Base-by-base conservation (phyloP, 2,888 invertebrate species). In the Pelosia muscerda region DNA sequence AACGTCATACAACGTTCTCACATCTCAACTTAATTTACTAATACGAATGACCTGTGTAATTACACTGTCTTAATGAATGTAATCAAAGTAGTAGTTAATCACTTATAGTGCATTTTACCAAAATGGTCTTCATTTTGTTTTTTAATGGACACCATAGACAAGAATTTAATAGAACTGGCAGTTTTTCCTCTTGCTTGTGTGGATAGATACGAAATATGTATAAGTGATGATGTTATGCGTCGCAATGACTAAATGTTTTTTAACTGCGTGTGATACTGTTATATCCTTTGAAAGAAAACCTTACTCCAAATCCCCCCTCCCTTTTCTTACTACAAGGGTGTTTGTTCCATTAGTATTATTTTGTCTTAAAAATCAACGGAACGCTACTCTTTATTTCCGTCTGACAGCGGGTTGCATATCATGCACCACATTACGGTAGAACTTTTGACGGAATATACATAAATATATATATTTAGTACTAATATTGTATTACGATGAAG, bases 321-420 rank as follows among this genome's bases (percentile, higher is more conserved):
- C 42, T 5, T 6, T 1, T 19, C 42, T n/a, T 9, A 2, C 49
- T 9, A 59, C 25, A n/a, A n/a, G n/a, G n/a, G n/a, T n/a, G n/a
- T n/a, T n/a, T 66, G 68, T 74, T 66, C 63, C 63, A 63, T 69
- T 72, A 72, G 31, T 60, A 34, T 19, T 65, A 49, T 74, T 68
- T 42, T 42, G 42, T 15, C 15, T 15, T 38, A 38, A 15, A 38
- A 38, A 42, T 19, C 42, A 49, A 49, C 49, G 5, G 19, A 3
- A 19, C 13, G 5, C 42, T 19, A 49, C 1, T 49, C 6, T 42
- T 15, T 42, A 42, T 42, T 5, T 19, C 19, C 6, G 42, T 42
- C 42, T 42, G 42, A 6, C 42, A 42, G 19, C 6, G 19, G 42
- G 38, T 38, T 38, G 38, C 15, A 38, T 15, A 4, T 15, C 15